Evolutionary conservation across 2,888 invertebrate genomes (phyloP), one percentile per base, ranked within the genome.

Genomic region (Tetramorium bicarinatum): DNA sequence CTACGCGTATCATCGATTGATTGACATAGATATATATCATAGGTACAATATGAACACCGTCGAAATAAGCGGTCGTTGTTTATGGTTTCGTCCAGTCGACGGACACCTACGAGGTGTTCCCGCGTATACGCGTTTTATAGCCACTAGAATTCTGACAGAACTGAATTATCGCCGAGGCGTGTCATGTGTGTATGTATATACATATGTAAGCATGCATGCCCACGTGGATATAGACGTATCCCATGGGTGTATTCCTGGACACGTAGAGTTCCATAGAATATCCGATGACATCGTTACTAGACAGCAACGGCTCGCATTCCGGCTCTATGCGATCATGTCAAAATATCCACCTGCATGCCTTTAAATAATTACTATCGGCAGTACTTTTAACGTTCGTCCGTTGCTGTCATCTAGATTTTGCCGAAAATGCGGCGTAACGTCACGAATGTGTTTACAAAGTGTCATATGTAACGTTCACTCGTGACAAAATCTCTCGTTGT

Each of bases 51-150:
- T 44, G 71, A 71, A 71, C 76, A 74, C 64, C 75, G 76, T 86
- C 67, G 85, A 88, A 88, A 86, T 88, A 88, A 88, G 86, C 82
- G 79, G 69, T 82, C 83, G 85, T 86, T 88, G 87, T 88, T 88
- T 88, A 88, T 82, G 64, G 72, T 83, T 84, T 69, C 80, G 72
- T 72, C 67, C 67, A 47, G 61, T 34, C 41, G 69, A 76, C 81
- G 75, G 83, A 85, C 84, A 87, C 84, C 84, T 85, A 79, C 86
- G 86, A 88, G 86, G 84, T 86, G 79, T 86, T 81, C 52, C 74
- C 64, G 75, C 59, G 47, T 74, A 83, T 71, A 49, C 81, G 75
- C 76, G 77, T 88, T 89, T 88, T 88, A 88, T 84, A 76, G 80
- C 80, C 88, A 84, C 85, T 87, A 84, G 80, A 77, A 84, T 82